These are phyloP conservation scores for Eudasyphora cyanicolor DNA, from an alignment of 2,888 invertebrate genomes.

Conservation along the genomic window DNA sequence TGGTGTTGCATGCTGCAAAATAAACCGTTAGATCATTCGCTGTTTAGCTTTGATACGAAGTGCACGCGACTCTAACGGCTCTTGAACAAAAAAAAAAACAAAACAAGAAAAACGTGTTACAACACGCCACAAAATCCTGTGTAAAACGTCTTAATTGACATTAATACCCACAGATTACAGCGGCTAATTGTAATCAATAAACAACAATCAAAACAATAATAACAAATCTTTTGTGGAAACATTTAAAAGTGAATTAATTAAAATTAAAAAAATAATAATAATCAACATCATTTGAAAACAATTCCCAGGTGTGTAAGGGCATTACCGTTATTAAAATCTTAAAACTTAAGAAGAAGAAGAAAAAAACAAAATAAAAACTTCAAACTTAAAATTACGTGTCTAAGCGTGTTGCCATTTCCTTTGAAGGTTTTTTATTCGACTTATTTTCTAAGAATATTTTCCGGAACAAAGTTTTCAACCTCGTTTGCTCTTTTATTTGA, in stretches of 20 bases:
- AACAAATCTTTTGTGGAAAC: no score
- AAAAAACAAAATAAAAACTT: neutral
- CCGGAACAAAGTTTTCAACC: neutral
- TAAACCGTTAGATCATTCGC: slow-evolving; percentile 77
- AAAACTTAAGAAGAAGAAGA: no score
- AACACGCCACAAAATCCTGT: slow-evolving; percentile 53
- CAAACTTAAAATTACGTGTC: neutral
- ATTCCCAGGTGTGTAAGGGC: neutral
- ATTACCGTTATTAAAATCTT: neutral
- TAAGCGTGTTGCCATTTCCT: neutral
- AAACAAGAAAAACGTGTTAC: slow-evolving; percentile 9
- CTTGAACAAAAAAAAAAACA: neutral
- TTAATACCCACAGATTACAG: slow-evolving; percentile 32
- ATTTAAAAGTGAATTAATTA: neutral
- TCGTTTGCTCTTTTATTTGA: neutral
- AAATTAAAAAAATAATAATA: no score
- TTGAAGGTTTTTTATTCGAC: no score
- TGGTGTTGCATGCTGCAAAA: slow-evolving; percentile 60
- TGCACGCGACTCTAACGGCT: slow-evolving; percentile 56
- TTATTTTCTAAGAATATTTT: neutral
- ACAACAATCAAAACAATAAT: neutral
- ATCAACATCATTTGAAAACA: neutral
- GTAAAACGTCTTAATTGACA: slow-evolving; percentile 48
- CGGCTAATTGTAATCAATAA: neutral
- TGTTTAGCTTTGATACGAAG: slow-evolving; percentile 69